Evolutionary conservation across 2,113 vertebrate species (phyloP).

Genomic region (Hippocampus barbouri): DNA sequence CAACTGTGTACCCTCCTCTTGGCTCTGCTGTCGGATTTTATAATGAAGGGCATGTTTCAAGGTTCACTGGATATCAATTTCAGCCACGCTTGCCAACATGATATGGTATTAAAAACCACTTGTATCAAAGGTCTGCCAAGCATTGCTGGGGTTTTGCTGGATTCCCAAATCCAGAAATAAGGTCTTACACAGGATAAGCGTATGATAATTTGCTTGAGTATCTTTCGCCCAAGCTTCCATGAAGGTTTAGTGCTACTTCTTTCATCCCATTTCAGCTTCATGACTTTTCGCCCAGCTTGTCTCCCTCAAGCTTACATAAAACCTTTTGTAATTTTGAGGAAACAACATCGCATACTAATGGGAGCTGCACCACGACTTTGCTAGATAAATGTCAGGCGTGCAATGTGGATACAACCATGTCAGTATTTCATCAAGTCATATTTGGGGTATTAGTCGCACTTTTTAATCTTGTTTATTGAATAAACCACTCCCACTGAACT

Average conservation of each 20-base stretch:
- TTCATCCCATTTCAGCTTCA: constrained; percentile 14
- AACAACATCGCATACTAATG: constrained; percentile 12
- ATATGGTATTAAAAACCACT: constrained; percentile 40
- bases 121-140: constrained; percentile 42
- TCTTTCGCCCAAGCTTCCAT: constrained; percentile 38
- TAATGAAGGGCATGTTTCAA: constrained; percentile 47
- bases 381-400: constrained; percentile 1
- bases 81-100: constrained; percentile 20
- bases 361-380: background rate
- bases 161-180: constrained; percentile 32
- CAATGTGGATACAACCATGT: background rate
- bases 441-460: constrained; percentile 36
- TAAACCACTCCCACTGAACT: constrained; percentile 27
- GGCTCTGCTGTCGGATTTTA: constrained; percentile 46
- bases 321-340: constrained; percentile 36
- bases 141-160: constrained; percentile 16
- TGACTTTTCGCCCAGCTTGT: constrained; percentile 25
- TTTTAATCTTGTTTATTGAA: constrained; percentile 44
- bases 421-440: constrained; percentile 18
- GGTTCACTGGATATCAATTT: constrained; percentile 38
- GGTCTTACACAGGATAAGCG: constrained; percentile 27
- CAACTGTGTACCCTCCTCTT: constrained; percentile 17
- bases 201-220: constrained; percentile 40
- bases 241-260: constrained; percentile 15
- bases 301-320: constrained; percentile 35